A percentile compares a stretch with the other conserved stretches of the same genome.
These are phyloP conservation scores for Tetraneura akinire DNA, from an alignment of 1,140 invertebrate species.

Conservation along the genomic window DNA sequence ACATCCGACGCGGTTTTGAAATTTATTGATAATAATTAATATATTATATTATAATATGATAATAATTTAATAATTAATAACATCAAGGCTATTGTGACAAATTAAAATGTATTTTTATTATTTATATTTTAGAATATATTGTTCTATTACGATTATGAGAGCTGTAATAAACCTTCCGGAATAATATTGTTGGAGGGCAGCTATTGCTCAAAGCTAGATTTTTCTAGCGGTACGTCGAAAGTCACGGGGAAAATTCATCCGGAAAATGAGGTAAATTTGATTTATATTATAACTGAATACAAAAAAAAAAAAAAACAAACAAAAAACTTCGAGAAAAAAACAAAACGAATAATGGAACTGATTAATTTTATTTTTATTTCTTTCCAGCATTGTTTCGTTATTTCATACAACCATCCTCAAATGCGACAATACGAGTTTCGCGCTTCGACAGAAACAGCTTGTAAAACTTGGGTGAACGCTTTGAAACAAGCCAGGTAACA, in stretches of 20 bases:
- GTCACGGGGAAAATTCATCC: conserved; percentile 29
- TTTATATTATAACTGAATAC: too few species aligned
- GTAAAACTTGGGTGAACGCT: conserved; percentile 86
- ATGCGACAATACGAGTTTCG: conserved; percentile 85
- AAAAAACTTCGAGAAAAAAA: too few species aligned
- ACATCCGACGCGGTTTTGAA: too few species aligned
- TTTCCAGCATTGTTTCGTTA: conserved; percentile 82
- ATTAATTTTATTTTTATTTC: conserved; percentile 55
- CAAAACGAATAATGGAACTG: too few species aligned
- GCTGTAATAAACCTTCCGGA: conserved; percentile 74
- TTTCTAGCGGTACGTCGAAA: conserved; percentile 40
- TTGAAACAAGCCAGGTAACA: conserved; percentile 81
- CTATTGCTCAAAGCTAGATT: conserved; percentile 74
- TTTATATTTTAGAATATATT: conserved; percentile 72
- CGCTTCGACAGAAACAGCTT: conserved; percentile 80
- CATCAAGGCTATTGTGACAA: too few species aligned
- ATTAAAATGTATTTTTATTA: background rate
- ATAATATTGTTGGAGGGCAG: conserved; percentile 86
- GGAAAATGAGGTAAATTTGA: conserved; percentile 20
- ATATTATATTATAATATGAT: too few species aligned
- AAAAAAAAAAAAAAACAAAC: too few species aligned
- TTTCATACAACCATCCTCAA: conserved; percentile 83
- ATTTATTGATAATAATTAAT: too few species aligned
- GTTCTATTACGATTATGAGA: conserved; percentile 88
- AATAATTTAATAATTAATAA: too few species aligned